A percentile compares a stretch with the other conserved stretches of the same genome.
Evolutionary conservation across 2,888 invertebrate species (phyloP).

Genomic region (Volucella inflata): DNA sequence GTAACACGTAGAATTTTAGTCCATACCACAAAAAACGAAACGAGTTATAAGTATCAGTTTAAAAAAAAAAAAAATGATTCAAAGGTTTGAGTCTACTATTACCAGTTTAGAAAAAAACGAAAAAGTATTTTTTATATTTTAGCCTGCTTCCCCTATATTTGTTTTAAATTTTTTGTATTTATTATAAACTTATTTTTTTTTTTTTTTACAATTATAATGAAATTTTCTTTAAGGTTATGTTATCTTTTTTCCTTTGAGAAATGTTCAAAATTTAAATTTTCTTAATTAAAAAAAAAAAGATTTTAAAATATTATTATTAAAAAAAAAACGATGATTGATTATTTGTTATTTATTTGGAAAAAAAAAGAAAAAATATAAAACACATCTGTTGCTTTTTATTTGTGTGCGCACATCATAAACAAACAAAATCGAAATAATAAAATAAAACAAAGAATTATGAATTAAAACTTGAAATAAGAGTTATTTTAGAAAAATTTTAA

Average conservation of each 20-base stretch:
- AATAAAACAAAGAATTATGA: conserved; percentile 4
- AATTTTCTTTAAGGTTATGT: conserved; percentile 59
- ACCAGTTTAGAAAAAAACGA: conserved; percentile 68
- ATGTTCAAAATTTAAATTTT: conserved; percentile 38
- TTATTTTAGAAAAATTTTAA: conserved; percentile 74
- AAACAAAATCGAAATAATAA: conserved; percentile 15
- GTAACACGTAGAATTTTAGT: conserved; percentile 49
- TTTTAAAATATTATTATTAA: conserved; percentile 17
- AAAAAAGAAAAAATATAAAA: conserved; percentile 22
- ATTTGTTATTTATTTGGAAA: conserved; percentile 71
- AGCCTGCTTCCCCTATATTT: conserved; percentile 29
- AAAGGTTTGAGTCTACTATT: conserved; percentile 64
- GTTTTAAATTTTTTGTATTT: conserved; percentile 49
- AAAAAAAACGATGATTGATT: conserved; percentile 57
- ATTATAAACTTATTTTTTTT: conserved; percentile 43
- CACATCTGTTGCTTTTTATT: conserved; percentile 60
- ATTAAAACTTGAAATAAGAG: conserved; percentile 48
- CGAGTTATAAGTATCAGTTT: conserved; percentile 39
- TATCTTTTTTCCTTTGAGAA: background rate
- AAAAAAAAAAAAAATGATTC: conserved; percentile 63
- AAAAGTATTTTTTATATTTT: conserved; percentile 54
- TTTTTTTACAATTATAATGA: conserved; percentile 25
- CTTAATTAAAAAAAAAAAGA: conserved; percentile 45
- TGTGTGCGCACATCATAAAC: conserved; percentile 47
- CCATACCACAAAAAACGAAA: too few relatives aligned